phyloP scores from a whole-genome alignment of 2,888 invertebrate genomes.

The Hyposoter didymator region DNA sequence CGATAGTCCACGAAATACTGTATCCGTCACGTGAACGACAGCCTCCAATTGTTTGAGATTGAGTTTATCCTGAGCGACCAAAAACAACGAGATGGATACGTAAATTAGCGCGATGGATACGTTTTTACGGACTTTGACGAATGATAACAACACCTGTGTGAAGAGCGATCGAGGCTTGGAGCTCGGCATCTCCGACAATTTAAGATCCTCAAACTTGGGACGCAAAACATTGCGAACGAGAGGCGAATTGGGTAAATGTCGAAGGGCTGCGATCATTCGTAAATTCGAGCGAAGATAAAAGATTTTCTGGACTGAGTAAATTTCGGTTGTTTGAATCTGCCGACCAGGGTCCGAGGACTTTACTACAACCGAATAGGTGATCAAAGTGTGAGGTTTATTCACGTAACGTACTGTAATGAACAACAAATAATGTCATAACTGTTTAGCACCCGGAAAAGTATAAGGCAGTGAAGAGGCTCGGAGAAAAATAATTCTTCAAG shows the following conservation, averaged over 20 bases:
- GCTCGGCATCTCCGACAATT: neutral
- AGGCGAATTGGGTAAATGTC: conserved; percentile 86
- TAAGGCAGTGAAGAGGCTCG: too few relatives aligned
- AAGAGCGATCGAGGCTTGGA: neutral
- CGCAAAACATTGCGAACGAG: conserved; percentile 60
- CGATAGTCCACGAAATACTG: conserved; percentile 85
- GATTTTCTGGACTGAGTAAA: conserved; percentile 77
- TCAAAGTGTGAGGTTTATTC: neutral
- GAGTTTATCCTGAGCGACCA: conserved; percentile 83
- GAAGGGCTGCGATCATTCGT: conserved; percentile 87
- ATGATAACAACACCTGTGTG: neutral
- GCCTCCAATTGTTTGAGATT: conserved; percentile 88
- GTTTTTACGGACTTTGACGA: too few relatives aligned
- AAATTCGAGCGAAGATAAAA: conserved; percentile 84
- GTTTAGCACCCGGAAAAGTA: neutral
- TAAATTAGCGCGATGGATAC: too few relatives aligned
- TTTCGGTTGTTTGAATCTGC: neutral
- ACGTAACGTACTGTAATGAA: neutral
- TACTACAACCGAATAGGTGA: neutral
- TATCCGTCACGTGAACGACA: conserved; percentile 85
- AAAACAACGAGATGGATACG: too few relatives aligned
- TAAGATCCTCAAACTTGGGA: neutral
- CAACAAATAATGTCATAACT: neutral
- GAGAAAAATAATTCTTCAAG: too few relatives aligned
- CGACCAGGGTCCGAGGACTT: neutral